phyloP scores from a whole-genome alignment of 2,888 invertebrate genomes.

The Leucoma salicis region DNA sequence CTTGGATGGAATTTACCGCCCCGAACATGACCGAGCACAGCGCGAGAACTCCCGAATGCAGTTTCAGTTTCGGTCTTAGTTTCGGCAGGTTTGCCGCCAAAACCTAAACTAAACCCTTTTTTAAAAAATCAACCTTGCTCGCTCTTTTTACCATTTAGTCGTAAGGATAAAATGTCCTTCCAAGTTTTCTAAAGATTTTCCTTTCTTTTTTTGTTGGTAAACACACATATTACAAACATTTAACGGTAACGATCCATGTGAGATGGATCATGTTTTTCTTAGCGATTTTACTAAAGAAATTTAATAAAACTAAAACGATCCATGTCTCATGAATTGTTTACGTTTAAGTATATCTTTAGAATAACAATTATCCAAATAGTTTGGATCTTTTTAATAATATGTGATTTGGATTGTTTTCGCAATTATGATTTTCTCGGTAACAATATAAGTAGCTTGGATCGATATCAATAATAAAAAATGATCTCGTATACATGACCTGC shows the following conservation, averaged over 20 bases:
- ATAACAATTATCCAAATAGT: neutral
- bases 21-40: neutral
- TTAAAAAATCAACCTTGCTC: no score
- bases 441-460: neutral
- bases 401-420: neutral
- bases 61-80: no score
- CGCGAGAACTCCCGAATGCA: neutral
- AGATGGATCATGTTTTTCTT: neutral
- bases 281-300: neutral
- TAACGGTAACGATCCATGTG: neutral
- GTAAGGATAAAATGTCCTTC: no score
- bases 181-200: no score
- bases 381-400: slow-evolving; percentile 8
- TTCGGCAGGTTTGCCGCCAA: no score
- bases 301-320: slow-evolving; percentile 1
- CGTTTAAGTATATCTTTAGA: neutral
- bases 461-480: neutral
- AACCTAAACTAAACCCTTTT: no score
- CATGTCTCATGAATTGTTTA: slow-evolving; percentile 1
- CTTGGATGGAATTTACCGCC: no score
- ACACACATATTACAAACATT: no score
- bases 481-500: neutral
- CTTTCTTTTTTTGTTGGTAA: no score
- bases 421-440: neutral
- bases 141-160: no score